Base-by-base conservation (phyloP, 2,888 invertebrate genomes). In the Tetragnatha montana region DNA sequence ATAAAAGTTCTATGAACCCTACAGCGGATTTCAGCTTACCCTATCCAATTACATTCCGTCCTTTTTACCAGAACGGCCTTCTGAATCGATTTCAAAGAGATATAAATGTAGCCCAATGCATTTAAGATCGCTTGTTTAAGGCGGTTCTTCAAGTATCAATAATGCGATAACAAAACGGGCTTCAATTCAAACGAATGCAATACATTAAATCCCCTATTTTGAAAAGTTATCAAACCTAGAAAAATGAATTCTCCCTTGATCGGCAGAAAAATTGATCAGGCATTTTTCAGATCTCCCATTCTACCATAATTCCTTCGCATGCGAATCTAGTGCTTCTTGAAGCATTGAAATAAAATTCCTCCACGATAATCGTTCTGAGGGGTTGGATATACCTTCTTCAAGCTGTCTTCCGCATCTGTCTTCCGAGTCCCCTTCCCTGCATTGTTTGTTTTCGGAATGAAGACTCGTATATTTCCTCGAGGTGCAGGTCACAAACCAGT, bases 371-470 rank as follows among this genome's bases (percentile, higher is more conserved):
- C 73, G 49, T 35, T 10, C 60, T 60, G 17, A 51, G 73, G 17
- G 14, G 49, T 22, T 49, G 21, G n/a, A 71, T 49, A 14, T 71
- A 47, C 49, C 73, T 82, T 60, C 60, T 60, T 51, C 22, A 60
- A 71, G 14, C 49, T 82, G 82, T 82, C 82, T 74, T 73, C 51
- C 8, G 82, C 73, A 82, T 82, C 51, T 82, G 82, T 71, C 35
- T 35, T 35, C 82, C n/a, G 74, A 35, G 80, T 35, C 78, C 69
- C 81, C 71, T 82, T 82, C 10, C 19, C 35, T 10, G 19, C 22
- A 60, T 82, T 74, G 60, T 74, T 82, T 82, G 74, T 17, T 74
- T 51, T 70, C 10, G 73, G 74, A 74, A 74, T 82, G 73, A 74
- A 68, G 80, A 70, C 47, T 47, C 80, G 47, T 35, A 69, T 80